Evolutionary conservation across 2,113 vertebrate species (phyloP).

Genomic region (Clinocottus analis): DNA sequence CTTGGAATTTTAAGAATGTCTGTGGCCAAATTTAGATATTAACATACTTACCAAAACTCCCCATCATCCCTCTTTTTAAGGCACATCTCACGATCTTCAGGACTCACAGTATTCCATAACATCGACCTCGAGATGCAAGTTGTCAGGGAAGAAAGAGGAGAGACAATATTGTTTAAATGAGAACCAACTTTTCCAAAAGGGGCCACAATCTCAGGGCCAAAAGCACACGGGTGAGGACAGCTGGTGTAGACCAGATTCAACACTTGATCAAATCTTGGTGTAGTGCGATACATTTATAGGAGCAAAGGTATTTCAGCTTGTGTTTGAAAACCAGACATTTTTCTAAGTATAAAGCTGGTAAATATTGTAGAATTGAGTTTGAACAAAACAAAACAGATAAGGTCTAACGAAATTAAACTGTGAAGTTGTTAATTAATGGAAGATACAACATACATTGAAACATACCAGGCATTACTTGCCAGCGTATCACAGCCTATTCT

Average conservation of each 20-base stretch:
- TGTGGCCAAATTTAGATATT: neutral
- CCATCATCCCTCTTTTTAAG: conserved; percentile 64
- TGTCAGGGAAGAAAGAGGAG: neutral
- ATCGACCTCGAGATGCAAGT: conserved; percentile 65
- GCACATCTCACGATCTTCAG: conserved; percentile 59
- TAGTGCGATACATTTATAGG: neutral
- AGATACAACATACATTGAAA: no score
- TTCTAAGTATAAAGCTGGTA: neutral
- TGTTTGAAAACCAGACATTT: neutral
- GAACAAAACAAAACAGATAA: no score
- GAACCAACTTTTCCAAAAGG: neutral
- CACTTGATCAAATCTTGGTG: neutral
- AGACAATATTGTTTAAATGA: neutral
- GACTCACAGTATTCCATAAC: conserved; percentile 70
- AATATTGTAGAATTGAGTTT: no score
- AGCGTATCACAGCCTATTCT: no score
- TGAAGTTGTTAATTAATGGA: no score
- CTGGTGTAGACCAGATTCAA: neutral
- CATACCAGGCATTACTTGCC: no score
- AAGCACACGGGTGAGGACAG: neutral
- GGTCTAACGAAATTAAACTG: neutral
- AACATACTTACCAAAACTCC: conserved; percentile 80
- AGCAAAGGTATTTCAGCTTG: neutral
- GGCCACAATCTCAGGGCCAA: neutral
- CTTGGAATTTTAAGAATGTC: neutral